Conservation (phyloP, 2,113 vertebrate genomes). For the Syrmaticus mikado region DNA sequence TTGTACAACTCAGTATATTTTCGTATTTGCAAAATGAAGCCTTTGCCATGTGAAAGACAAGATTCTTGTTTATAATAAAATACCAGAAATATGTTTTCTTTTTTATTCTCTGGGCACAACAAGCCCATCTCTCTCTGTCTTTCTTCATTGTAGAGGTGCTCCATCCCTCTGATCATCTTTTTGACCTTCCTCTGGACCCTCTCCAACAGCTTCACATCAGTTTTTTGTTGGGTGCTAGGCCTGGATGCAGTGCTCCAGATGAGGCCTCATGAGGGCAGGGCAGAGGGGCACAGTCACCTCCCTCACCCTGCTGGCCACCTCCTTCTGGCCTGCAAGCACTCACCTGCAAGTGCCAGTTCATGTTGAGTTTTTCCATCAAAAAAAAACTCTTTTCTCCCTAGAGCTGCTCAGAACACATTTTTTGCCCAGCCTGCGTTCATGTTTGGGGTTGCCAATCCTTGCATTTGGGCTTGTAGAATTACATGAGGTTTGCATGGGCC, state of each 20-base stretch:
- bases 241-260: not conserved
- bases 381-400: not conserved
- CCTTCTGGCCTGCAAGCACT: not conserved
- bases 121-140: not conserved
- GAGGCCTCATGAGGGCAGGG: not conserved
- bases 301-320: not conserved
- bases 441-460: too few species aligned
- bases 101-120: not conserved
- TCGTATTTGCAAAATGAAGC: not conserved
- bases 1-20: not conserved
- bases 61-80: not conserved
- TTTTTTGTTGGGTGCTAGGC: not conserved
- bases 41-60: not conserved
- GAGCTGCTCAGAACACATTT: not conserved
- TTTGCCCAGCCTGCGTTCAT: too few species aligned
- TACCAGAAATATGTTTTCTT: not conserved
- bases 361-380: not conserved
- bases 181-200: too few species aligned
- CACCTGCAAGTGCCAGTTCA: not conserved
- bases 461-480: too few species aligned
- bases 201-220: not conserved
- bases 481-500: too few species aligned
- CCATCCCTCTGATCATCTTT: not conserved
- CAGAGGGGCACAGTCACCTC: not conserved
- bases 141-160: not conserved